Evolutionary conservation across 2,797 vertebrate genomes (phyloP).

Genomic region (Pangasius macronema): DNA sequence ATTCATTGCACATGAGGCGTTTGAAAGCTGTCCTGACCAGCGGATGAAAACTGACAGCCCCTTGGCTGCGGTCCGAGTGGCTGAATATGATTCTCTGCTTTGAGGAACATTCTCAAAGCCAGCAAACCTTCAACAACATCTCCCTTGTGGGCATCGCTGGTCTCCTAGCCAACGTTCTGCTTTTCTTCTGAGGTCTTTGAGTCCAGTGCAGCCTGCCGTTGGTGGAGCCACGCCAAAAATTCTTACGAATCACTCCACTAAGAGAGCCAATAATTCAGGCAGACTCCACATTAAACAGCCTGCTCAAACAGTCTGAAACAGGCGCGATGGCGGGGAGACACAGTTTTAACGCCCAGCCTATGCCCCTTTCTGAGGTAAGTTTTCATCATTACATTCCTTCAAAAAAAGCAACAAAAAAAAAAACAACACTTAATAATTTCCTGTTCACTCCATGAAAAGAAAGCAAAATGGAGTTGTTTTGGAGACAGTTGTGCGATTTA

Average conservation of each 20-base stretch:
- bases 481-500: not conserved
- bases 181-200: slow-evolving; percentile 28
- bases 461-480: slow-evolving; percentile 4
- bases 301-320: slow-evolving; percentile 65
- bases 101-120: slow-evolving; percentile 59
- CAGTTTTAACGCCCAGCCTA: not conserved
- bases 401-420: not conserved
- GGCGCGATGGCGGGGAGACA: slow-evolving; percentile 20
- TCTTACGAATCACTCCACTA: slow-evolving; percentile 60
- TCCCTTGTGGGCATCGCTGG: slow-evolving; percentile 54
- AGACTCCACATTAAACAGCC: slow-evolving; percentile 63
- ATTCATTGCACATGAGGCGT: slow-evolving; percentile 31
- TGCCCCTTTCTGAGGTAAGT: not conserved
- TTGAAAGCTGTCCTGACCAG: slow-evolving; percentile 46
- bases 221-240: slow-evolving; percentile 37
- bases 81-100: slow-evolving; percentile 61
- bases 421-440: not conserved
- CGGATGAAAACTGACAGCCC: slow-evolving; percentile 61
- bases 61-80: slow-evolving; percentile 55
- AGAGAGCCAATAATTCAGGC: slow-evolving; percentile 70
- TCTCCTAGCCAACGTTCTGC: slow-evolving; percentile 29
- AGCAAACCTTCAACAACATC: slow-evolving; percentile 56
- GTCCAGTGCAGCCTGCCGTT: slow-evolving; percentile 51
- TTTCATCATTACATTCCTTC: slow-evolving; percentile 24
- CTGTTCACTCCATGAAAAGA: not conserved